Base-by-base conservation (phyloP, 2,797 vertebrate genomes). In the Limnodromus scolopaceus region DNA sequence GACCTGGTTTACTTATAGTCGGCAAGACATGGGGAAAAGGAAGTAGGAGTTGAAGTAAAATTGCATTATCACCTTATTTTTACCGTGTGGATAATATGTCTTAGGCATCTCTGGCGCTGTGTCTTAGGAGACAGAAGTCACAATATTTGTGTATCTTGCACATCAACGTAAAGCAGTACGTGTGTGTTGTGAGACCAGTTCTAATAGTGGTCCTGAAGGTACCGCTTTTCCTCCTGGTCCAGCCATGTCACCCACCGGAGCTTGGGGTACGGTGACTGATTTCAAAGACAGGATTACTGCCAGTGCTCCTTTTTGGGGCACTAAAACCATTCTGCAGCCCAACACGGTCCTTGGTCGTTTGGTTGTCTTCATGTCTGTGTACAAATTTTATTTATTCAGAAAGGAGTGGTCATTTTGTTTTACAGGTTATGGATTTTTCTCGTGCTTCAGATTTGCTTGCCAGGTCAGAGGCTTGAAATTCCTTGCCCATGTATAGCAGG, bases 401-500 rank as follows among this genome's bases (percentile, higher is more conserved):
- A 69, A 20, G 39, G 12, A 41, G 28, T 16, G 34, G 61, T 68
- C 38, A 32, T 65, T 86, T 66, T 76, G 15, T 45, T 91, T 79
- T 66, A 60, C 92, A 94, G 75, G 64, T 87, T 74, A 16, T 24
- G 39, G 27, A 23, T 93, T 93, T 41, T 84, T 80, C 24, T 75
- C 66, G 43, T 57, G 48, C 46, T 85, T 87, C 38, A 53, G 61
- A 43, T 87, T 74, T 82, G 4, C 60, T 51, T 92, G 81, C 70
- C 39, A 30, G 57, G 25, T 60, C 74, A 87, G 46, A 94, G 43
- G n/a, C 24, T 76, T 82, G 54, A 89, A 79, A 92, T 89, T 87
- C 34, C 90, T 95, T 96, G 86, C 39, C 83, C 54, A 18, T 79
- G 54, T 93, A 74, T 79, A 93, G 66, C 28, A 92, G 70, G 25